Evolutionary conservation across 2,888 invertebrate genomes (phyloP).

Genomic region (Sesia bembeciformis): DNA sequence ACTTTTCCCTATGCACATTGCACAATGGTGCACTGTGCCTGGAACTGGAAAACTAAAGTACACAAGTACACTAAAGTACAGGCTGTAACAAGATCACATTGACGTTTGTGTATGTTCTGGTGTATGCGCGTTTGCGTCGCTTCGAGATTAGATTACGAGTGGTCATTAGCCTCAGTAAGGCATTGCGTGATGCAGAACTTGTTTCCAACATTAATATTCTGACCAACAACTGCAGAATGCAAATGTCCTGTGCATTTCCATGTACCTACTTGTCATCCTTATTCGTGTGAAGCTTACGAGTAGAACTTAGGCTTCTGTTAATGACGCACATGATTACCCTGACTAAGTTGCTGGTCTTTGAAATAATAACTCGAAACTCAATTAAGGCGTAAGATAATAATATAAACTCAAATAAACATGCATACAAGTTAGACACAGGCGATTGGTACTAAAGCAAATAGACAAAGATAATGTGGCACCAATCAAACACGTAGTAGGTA

Average conservation of each 20-base stretch:
- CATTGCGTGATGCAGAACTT: slow-evolving; percentile 37
- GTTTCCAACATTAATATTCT: slow-evolving; percentile 32
- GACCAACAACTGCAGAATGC: slow-evolving; percentile 9
- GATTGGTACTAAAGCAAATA: no score
- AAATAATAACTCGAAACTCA: no score
- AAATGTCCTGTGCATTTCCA: slow-evolving; percentile 8
- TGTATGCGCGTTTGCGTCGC: slow-evolving; percentile 22
- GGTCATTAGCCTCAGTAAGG: slow-evolving; percentile 50
- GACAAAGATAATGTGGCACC: no score
- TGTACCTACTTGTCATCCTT: not conserved
- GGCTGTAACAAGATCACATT: slow-evolving; percentile 16
- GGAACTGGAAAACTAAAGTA: not conserved
- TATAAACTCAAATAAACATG: no score
- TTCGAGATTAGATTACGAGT: slow-evolving; percentile 57
- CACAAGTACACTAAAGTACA: not conserved
- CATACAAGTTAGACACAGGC: no score
- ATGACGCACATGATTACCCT: no score
- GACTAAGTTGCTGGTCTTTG: no score
- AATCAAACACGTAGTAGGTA: no score
- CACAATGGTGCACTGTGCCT: not conserved
- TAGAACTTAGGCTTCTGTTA: not conserved
- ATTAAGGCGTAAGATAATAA: no score
- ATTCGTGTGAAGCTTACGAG: not conserved
- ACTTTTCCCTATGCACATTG: not conserved
- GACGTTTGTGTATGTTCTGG: slow-evolving; percentile 19